phyloP scores from a whole-genome alignment of 2,888 invertebrate genomes.

The Eurois occulta region DNA sequence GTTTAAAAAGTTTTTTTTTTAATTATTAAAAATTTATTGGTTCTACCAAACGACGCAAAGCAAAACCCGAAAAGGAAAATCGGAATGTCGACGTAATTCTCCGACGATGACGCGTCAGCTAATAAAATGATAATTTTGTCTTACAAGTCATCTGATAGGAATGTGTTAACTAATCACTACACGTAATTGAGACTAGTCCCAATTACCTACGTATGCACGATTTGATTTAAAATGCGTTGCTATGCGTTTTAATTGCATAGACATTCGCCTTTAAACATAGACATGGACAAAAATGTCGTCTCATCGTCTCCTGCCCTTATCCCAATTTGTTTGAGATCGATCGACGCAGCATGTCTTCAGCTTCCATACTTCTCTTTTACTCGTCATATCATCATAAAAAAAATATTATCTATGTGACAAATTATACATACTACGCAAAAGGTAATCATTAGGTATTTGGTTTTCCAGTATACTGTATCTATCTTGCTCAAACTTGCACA shows the following conservation, averaged over 20 bases:
- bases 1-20: too few relatives aligned
- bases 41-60: neutral
- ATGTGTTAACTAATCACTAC: slow-evolving; percentile 29
- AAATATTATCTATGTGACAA: neutral
- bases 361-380: neutral
- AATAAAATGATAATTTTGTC: neutral
- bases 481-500: too few relatives aligned
- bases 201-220: slow-evolving; percentile 24
- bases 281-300: neutral
- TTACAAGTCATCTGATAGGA: slow-evolving; percentile 41
- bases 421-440: too few relatives aligned
- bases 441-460: neutral
- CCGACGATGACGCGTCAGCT: slow-evolving; percentile 16
- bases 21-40: too few relatives aligned
- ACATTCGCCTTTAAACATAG: neutral
- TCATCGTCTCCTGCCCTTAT: neutral
- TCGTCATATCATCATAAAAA: neutral
- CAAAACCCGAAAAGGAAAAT: neutral
- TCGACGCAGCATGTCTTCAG: neutral
- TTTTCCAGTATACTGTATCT: neutral
- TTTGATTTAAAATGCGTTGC: slow-evolving; percentile 39
- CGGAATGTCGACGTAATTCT: slow-evolving; percentile 4
- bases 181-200: slow-evolving; percentile 30
- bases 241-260: slow-evolving; percentile 20
- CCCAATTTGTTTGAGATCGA: neutral